These are phyloP conservation scores for Megaustenia siamemsis DNA, from an alignment of 2,888 invertebrate genomes.

Conservation along the genomic window DNA sequence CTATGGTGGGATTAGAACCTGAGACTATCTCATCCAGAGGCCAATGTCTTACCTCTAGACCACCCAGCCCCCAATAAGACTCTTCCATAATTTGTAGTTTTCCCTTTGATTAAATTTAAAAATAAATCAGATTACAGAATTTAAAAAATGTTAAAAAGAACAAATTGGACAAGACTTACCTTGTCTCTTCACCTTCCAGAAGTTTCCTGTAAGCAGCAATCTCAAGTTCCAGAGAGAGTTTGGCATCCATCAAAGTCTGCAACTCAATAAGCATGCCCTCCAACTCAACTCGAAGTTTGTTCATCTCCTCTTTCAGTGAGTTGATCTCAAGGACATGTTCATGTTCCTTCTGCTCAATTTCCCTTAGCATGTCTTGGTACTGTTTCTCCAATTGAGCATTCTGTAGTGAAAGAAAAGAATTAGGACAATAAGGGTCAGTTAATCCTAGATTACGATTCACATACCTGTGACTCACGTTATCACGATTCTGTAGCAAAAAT, in stretches of 20 bases:
- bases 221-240: conserved; percentile 82
- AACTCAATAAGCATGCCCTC: conserved; percentile 80
- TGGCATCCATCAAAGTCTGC: conserved; percentile 81
- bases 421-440: too few species aligned
- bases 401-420: conserved; percentile 62
- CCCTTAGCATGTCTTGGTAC: conserved; percentile 81
- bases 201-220: conserved; percentile 83
- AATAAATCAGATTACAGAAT: too few species aligned
- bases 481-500: too few species aligned
- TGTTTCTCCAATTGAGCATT: conserved; percentile 82
- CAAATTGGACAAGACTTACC: conserved; percentile 73
- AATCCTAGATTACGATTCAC: too few species aligned
- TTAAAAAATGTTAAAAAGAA: too few species aligned
- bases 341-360: conserved; percentile 81
- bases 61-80: too few species aligned
- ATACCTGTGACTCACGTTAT: too few species aligned
- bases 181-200: conserved; percentile 82
- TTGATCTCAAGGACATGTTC: conserved; percentile 80
- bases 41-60: too few species aligned
- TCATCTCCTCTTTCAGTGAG: conserved; percentile 76
- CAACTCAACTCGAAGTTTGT: conserved; percentile 77
- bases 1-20: too few species aligned
- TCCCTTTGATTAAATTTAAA: too few species aligned
- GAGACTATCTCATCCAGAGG: too few species aligned
- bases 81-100: too few species aligned